phyloP scores from a whole-genome alignment of 2,888 invertebrate species.

The Limnephilus rhombicus region DNA sequence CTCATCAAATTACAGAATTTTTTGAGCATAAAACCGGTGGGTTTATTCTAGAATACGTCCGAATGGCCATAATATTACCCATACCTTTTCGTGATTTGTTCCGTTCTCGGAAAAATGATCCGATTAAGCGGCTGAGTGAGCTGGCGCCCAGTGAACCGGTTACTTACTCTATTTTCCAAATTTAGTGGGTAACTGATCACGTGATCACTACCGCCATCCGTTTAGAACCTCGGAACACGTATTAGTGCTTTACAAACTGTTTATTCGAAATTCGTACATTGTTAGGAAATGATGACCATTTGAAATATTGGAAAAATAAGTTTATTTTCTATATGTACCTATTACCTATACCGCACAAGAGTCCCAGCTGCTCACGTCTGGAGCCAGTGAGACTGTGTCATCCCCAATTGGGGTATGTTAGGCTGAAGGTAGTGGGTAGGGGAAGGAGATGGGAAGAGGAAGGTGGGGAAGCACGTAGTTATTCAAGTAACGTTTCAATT shows the following conservation, averaged over 20 bases:
- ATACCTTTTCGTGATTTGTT: neutral
- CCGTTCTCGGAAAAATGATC: neutral
- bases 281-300: neutral
- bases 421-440: too few species aligned
- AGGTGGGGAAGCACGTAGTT: too few species aligned
- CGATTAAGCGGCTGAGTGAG: neutral
- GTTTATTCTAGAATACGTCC: neutral
- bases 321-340: too few species aligned
- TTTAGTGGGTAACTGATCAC: neutral
- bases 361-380: too few species aligned
- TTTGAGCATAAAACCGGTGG: neutral
- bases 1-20: neutral
- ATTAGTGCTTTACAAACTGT: neutral
- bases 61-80: neutral
- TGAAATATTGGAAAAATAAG: neutral
- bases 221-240: neutral
- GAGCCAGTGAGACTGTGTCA: too few species aligned
- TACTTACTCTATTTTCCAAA: neutral
- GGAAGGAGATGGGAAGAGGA: too few species aligned
- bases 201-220: neutral
- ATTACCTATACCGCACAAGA: too few species aligned
- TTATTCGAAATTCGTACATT: neutral
- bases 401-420: too few species aligned
- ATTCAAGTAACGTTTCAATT: too few species aligned
- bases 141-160: neutral